Evolutionary conservation across 2,113 vertebrate species (phyloP), one percentile per base, ranked within the genome.

Genomic region (Ariopsis seemanni): DNA sequence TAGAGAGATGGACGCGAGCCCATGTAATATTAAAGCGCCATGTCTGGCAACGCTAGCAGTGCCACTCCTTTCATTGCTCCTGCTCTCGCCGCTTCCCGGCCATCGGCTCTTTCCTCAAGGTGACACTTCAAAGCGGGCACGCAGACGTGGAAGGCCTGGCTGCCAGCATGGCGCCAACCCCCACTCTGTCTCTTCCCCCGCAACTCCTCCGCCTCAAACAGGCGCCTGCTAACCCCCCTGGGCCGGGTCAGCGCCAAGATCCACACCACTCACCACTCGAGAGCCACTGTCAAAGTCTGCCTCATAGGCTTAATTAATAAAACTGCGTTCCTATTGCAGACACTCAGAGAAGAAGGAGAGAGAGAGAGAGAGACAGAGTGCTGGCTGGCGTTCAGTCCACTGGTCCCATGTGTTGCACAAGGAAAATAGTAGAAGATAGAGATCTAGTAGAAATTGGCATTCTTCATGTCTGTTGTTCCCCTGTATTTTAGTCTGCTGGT

Each of bases 81-180:
- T 88, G 93, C 95, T 94, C 94, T 93, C 90, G 93, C 79, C 86
- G 91, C 93, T 92, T 93, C 94, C 91, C 93, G 93, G 94, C 95
- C 94, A 95, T 89, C 85, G 91, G 77, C 94, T 94, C 94, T 95
- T 94, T 95, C 90, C 95, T 95, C 96, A 96, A 97, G 92, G 65
- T 96, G 97, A 97, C 97, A 98, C 96, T 96, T 99, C 96, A 98
- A 98, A 99, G 97, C 30, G 91, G 94, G n/a, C 84, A 88, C 90
- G 0, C 85, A 95, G 97, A 95, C 94, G 85, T 88, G 84, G 90
- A 95, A 92, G 95, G 93, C 95, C 93, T 95, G 89, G 95, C 89
- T 92, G 95, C 94, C 96, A 90, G 96, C 93, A 52, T 96, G 96
- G 91, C 91, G 95, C 93, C 92, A 96, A 94, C 94, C 92, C 89